A percentile compares a stretch with the other conserved stretches of the same genome.
phyloP scores from a whole-genome alignment of 2,888 invertebrate species.

The Malachius bipustulatus region DNA sequence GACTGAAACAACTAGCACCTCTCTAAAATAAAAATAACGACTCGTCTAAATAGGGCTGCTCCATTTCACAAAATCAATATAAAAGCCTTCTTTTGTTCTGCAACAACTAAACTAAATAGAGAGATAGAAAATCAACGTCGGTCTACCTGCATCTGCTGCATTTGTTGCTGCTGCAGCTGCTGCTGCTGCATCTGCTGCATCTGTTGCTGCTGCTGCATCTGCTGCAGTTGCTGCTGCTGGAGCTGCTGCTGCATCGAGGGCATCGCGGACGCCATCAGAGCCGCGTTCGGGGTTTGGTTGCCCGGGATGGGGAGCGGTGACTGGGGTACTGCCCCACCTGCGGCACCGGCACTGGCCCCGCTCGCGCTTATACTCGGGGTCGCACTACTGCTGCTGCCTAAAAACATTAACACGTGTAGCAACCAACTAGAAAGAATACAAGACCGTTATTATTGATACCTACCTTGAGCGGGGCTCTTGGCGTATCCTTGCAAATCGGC shows the following conservation, averaged over 20 bases:
- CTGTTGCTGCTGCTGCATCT: conserved; percentile 44
- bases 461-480: conserved; percentile 43
- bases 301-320: conserved; percentile 31
- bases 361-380: too few relatives aligned
- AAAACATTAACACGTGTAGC: too few relatives aligned
- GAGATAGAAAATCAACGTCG: conserved; percentile 35
- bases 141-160: conserved; percentile 54
- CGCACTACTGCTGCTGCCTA: too few relatives aligned
- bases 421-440: too few relatives aligned
- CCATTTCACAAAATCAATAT: too few relatives aligned
- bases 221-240: conserved; percentile 41
- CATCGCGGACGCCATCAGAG: conserved; percentile 42
- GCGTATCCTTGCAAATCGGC: conserved; percentile 60
- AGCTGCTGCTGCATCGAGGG: conserved; percentile 36
- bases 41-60: too few relatives aligned
- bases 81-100: too few relatives aligned
- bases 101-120: too few relatives aligned
- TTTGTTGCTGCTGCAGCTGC: conserved; percentile 39
- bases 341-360: too few relatives aligned
- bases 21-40: too few relatives aligned
- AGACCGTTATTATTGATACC: conserved; percentile 32
- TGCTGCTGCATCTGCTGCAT: conserved; percentile 45
- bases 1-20: too few relatives aligned
- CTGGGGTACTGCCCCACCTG: conserved; percentile 28
- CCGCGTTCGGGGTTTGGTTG: conserved; percentile 35